Base-by-base conservation (phyloP, 1,140 invertebrate species). In the Drosophila pachea region DNA sequence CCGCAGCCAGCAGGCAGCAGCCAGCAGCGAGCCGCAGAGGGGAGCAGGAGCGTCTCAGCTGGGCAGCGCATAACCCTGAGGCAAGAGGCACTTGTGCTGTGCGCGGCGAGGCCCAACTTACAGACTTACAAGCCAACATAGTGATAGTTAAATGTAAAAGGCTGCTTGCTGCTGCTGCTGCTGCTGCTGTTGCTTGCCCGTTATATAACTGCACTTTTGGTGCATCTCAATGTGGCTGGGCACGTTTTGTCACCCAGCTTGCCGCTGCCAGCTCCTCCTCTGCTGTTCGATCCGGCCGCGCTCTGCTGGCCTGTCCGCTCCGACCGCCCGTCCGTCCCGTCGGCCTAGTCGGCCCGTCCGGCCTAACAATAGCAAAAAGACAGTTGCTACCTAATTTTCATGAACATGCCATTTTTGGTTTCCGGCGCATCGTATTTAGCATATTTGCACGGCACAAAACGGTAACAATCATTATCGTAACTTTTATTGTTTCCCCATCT, bases 181-280 rank as follows among this genome's bases (percentile, higher is more conserved):
- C n/a, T n/a, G 74, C 78, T 83, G 78, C 61, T 47, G 62, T 54
- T 48, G 47, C 22, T 40, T 47, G 35, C 68, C 78, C 78, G 78
- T 82, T 82, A 82, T 66, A 74, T 77, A 77, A 82, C 78, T 72
- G 64, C 76, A 78, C 75, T 74, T 74, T 74, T 72, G 75, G 59
- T 75, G 60, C 66, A 69, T 73, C 56, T 64, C 60, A 59, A 36
- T 70, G 68, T 52, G 64, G 68, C 54, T 71, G 68, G 52, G 67
- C 67, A 69, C 67, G 67, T 69, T 69, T 69, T 69, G 67, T 69
- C 67, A 62, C 60, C 67, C 60, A 69, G 70, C 58, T 72, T 72
- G 63, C 22, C 22, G 22, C 22, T 22, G 22, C 22, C 22, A 22
- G 22, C 22, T 22, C 22, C 22, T 22, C 22, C 22, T 22, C 22